phyloP scores from a whole-genome alignment of 23 tunicate genomes.

The Corella eumyota region DNA sequence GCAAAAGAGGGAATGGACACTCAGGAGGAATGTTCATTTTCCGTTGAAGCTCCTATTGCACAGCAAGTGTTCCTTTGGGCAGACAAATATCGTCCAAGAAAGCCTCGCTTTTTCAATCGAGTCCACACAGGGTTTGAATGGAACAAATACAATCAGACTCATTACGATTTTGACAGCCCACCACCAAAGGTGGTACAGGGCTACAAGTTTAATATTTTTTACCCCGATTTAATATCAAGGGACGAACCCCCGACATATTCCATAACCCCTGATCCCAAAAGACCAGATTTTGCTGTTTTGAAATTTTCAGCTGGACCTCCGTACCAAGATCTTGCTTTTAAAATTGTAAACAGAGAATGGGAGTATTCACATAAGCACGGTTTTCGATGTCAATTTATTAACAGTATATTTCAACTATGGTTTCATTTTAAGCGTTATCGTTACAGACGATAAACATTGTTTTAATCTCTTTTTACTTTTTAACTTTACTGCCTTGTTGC shows the following conservation, averaged over 20 bases:
- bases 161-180: slow-evolving; percentile 98
- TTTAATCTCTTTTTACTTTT: too few relatives aligned
- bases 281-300: slow-evolving; percentile 72
- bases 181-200: slow-evolving; percentile 99
- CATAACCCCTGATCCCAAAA: slow-evolving; percentile 59
- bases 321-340: slow-evolving; percentile 95
- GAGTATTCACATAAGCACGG: slow-evolving; percentile 97
- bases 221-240: slow-evolving; percentile 85
- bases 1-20: slow-evolving; percentile 94
- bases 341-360: slow-evolving; percentile 97
- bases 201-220: slow-evolving; percentile 98
- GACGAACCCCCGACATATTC: slow-evolving; percentile 78
- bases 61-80: slow-evolving; percentile 98
- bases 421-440: slow-evolving; percentile 94
- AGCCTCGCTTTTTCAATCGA: slow-evolving; percentile 96
- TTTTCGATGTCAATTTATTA: slow-evolving; percentile 93
- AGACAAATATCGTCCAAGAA: slow-evolving; percentile 95
- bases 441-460: slow-evolving; percentile 89
- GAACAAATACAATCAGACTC: slow-evolving; percentile 99
- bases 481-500: too few relatives aligned
- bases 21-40: slow-evolving; percentile 93
- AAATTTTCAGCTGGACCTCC: slow-evolving; percentile 89
- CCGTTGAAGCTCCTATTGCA: slow-evolving; percentile 82
- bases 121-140: slow-evolving; percentile 99
- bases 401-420: slow-evolving; percentile 98